Base-by-base conservation (phyloP, 2,797 vertebrate species). In the Rhinoraja longicauda region DNA sequence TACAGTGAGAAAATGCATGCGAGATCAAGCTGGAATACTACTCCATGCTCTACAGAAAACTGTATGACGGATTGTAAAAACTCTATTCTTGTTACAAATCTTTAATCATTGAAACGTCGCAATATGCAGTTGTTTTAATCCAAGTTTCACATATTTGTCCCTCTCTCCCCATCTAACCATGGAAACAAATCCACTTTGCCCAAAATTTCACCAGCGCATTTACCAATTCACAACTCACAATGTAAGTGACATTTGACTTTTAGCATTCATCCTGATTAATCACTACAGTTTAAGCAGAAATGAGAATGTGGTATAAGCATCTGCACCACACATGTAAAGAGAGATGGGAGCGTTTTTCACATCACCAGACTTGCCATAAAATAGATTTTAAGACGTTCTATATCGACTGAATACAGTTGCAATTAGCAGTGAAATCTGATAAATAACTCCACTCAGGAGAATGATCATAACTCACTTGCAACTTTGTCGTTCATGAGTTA, bases 401-500 rank as follows among this genome's bases (percentile, higher is more conserved):
- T 88, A 88, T 88, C n/a, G 84, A 88, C 59, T 9, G n/a, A 67
- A 64, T 36, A 67, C 84, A 88, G 84, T 17, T 32, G 57, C 84
- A 32, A 88, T 67, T 88, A 88, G 59, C 59, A 67, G 84, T 21
- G n/a, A n/a, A 10, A 88, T 64, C 17, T 67, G 84, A 88, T 88
- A 88, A 88, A 88, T 88, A 88, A 64, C 59, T 36, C 32, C 84
- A 88, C 62, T 88, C 84, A 67, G 84, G 59, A 92, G 90, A 39
- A 75, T 75, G 24, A 72, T 92, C 67, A 92, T 75, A 73, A 92
- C 45, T 91, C 90, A 91, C 67, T 75, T 92, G 24, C 70, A 57
- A 92, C 72, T 92, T 92, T 73, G 90, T 92, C 36, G 15, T 39
- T 92, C 70, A 75, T 92, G 90, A 92, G 70, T 75, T 92, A 92